A percentile compares a stretch with the other conserved stretches of the same genome.
Conservation (phyloP, 2,797 vertebrate genomes). For the Leptodactylus fallax region DNA sequence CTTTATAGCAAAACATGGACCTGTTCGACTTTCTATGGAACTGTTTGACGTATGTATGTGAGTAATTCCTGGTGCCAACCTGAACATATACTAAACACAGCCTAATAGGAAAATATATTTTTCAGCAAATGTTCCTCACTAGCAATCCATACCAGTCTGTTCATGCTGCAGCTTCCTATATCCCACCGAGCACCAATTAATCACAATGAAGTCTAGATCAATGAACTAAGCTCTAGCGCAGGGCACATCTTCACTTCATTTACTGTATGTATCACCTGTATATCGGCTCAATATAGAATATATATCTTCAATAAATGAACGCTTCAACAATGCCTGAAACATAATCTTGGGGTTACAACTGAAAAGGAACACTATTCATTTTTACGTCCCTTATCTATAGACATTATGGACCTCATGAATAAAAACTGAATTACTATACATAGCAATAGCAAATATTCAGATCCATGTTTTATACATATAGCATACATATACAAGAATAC, state of each 20-base stretch:
- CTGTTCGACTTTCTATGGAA: too few species aligned
- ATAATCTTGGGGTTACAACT: background rate
- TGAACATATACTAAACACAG: background rate
- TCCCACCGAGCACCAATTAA: constrained; percentile 36
- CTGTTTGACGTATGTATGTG: background rate
- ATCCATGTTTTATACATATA: background rate
- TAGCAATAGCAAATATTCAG: too few species aligned
- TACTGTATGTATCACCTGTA: background rate
- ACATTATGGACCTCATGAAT: background rate
- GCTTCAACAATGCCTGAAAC: background rate
- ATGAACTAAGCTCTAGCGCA: background rate
- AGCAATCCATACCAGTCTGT: constrained; percentile 18
- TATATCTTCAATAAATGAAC: background rate
- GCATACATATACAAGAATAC: background rate
- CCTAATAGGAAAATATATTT: background rate
- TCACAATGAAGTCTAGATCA: constrained; percentile 46
- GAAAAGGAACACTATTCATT: background rate
- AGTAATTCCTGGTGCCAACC: background rate
- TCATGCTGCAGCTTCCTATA: background rate
- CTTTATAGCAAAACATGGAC: too few species aligned
- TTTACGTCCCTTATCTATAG: background rate
- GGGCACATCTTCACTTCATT: background rate
- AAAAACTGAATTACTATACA: too few species aligned
- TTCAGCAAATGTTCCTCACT: background rate
- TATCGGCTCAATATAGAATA: background rate